A percentile compares a stretch with the other conserved stretches of the same genome.
These are phyloP conservation scores for Nasonia oneida DNA, from an alignment of 2,888 invertebrate genomes.

Conservation along the genomic window DNA sequence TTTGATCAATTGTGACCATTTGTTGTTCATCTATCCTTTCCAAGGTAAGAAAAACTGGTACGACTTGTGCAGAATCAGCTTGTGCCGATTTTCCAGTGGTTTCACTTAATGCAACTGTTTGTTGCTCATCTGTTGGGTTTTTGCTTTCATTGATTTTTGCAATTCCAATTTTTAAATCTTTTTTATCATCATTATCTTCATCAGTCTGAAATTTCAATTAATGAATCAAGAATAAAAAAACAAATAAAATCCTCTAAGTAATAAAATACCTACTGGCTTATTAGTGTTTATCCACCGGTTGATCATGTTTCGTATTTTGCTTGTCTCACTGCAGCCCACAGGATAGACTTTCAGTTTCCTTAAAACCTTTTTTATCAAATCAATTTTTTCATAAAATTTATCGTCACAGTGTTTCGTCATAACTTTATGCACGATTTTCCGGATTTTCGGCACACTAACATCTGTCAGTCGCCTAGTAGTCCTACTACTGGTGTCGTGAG, in stretches of 20 bases:
- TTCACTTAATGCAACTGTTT: not conserved
- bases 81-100: not conserved
- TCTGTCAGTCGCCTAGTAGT: not conserved
- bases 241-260: not conserved
- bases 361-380: constrained; percentile 16
- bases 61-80: too few relatives aligned
- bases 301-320: not conserved
- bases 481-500: not conserved
- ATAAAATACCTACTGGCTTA: not conserved
- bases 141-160: not conserved
- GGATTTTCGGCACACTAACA: constrained; percentile 5
- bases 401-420: constrained; percentile 12
- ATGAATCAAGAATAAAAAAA: not conserved
- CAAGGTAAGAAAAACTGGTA: too few relatives aligned
- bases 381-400: constrained; percentile 23
- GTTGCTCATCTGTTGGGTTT: too few relatives aligned
- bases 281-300: constrained; percentile 5
- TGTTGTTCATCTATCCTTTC: too few relatives aligned
- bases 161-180: not conserved
- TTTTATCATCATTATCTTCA: not conserved
- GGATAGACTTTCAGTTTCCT: not conserved
- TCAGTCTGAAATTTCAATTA: not conserved
- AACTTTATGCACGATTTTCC: constrained; percentile 14
- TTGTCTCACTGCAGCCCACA: not conserved
- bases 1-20: too few relatives aligned